Base-by-base conservation (phyloP, 2,113 vertebrate genomes). In the Emydura subglobosa region DNA sequence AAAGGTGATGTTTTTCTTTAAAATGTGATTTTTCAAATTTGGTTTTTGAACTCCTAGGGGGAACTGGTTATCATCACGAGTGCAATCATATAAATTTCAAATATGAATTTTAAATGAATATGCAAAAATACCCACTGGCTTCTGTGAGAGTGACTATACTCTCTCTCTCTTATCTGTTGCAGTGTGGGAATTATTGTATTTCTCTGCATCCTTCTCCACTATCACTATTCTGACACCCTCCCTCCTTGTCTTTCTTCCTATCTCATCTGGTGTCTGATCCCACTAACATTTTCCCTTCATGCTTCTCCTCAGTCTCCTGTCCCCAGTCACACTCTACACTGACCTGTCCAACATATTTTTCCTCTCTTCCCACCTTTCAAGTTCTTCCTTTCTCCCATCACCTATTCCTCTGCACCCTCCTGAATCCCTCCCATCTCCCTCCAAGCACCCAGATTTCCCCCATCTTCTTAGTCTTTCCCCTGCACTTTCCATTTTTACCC, bases 41-140 rank as follows among this genome's bases (percentile, higher is more conserved):
- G 92, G 90, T 86, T 50, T 61, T 94, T 51, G 53, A 84, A 87
- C 3, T 54, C 4, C 4, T 25, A 49, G 47, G 76, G 51, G 91
- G 92, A 84, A 42, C 47, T 86, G 25, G 2, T 2, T 84, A 21
- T 6, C 76, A 89, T 17, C 11, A 68, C 91, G 51, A 94, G 78
- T 95, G 55, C 49, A 88, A 49, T 94, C 42, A 68, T 87, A 89
- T 87, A 53, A 80, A 9, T 1, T 95, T 92, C 92, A 79, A 96
- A 95, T 85, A 10, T 55, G 85, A 89, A 94, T 93, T 97, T 94
- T 90, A 86, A 83, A 89, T 86, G 25, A 31, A 1, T 24, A 25
- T 92, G 44, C 4, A 54, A 54, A 68, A 78, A 9, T 88, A 49
- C 83, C 6, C 51, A 61, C 3, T 39, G 55, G 79, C 87, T 84